Evolutionary conservation across 2,888 invertebrate genomes (phyloP), one percentile per base, ranked within the genome.

Genomic region (Leptopilina myrica): DNA sequence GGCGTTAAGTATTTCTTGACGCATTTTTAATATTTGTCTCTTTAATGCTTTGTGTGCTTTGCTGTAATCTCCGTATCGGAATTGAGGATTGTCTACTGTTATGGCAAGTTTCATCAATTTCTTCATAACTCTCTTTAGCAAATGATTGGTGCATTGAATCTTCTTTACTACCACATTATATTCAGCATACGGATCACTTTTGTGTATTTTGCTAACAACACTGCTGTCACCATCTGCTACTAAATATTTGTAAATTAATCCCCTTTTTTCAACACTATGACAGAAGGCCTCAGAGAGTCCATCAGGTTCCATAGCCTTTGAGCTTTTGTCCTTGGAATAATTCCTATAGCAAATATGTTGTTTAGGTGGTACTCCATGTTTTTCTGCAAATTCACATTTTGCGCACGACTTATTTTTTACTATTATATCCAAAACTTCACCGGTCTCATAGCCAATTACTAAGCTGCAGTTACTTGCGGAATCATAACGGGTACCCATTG

Each of bases 81-180:
- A 59, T n/a, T 15, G 14, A 15, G 15, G 49, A 49, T 49, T 49
- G 1, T 40, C 49, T 15, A 5, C n/a, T 5, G 56, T 65, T 56
- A 69, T 53, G 1, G 53, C 76, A 33, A 79, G 5, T 5, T 56
- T 43, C 15, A 26, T n/a, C 1, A 81, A 4, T 64, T 82, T 82
- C 14, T 81, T 84, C 11, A 84, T 82, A 26, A 84, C 76, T 81
- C 85, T 85, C 43, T 84, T 80, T 8, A 86, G 75, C n/a, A 89
- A 67, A 80, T 90, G 89, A 78, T 89, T 90, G 11, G 65, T 79
- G 79, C 90, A 90, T 81, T 81, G 59, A 73, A 65, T 65, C 64
- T 75, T 76, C 84, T 76, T 62, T 1, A 78, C 77, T 3, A 7
- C 76, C 2, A 82, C 26, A 1, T 65, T 5, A 14, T 78, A 59